Evolutionary conservation across 2,797 vertebrate species (phyloP).

Genomic region (Leptoclinus maculatus): DNA sequence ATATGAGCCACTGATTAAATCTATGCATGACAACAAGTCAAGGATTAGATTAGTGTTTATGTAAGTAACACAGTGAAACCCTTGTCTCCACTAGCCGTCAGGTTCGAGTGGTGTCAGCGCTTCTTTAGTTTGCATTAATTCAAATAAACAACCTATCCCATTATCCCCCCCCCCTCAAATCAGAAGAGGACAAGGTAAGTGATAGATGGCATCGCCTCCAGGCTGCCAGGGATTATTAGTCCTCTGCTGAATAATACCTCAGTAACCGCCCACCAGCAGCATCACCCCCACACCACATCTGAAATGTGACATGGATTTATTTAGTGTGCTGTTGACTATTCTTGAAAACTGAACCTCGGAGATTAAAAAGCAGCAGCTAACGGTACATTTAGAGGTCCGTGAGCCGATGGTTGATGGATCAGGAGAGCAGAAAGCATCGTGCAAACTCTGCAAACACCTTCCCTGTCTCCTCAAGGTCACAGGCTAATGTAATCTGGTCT

Average conservation of each 20-base stretch:
- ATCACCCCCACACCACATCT: constrained; percentile 40
- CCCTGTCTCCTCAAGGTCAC: constrained; percentile 47
- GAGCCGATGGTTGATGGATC: constrained; percentile 23
- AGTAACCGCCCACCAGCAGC: constrained; percentile 49
- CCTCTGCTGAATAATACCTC: constrained; percentile 58
- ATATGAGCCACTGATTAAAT: neutral
- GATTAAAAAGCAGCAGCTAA: constrained; percentile 15
- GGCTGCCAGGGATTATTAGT: constrained; percentile 68
- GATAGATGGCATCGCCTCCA: constrained; percentile 64
- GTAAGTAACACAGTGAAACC: constrained; percentile 21
- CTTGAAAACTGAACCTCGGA: constrained; percentile 13
- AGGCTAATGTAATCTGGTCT: constrained; percentile 17
- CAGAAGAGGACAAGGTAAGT: constrained; percentile 72
- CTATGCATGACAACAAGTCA: neutral
- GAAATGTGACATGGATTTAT: constrained; percentile 49
- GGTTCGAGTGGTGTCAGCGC: constrained; percentile 42
- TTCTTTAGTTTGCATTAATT: constrained; percentile 57
- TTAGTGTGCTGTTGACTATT: constrained; percentile 30
- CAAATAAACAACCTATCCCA: constrained; percentile 62
- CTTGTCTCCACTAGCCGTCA: constrained; percentile 25
- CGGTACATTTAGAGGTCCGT: constrained; percentile 2
- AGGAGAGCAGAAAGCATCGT: constrained; percentile 24
- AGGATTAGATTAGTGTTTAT: constrained; percentile 15
- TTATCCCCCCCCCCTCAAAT: constrained; percentile 57
- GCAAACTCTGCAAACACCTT: constrained; percentile 42